A percentile compares a stretch with the other conserved stretches of the same genome.
Evolutionary conservation across 2,888 invertebrate genomes (phyloP).

Genomic region (Meteorus colon): DNA sequence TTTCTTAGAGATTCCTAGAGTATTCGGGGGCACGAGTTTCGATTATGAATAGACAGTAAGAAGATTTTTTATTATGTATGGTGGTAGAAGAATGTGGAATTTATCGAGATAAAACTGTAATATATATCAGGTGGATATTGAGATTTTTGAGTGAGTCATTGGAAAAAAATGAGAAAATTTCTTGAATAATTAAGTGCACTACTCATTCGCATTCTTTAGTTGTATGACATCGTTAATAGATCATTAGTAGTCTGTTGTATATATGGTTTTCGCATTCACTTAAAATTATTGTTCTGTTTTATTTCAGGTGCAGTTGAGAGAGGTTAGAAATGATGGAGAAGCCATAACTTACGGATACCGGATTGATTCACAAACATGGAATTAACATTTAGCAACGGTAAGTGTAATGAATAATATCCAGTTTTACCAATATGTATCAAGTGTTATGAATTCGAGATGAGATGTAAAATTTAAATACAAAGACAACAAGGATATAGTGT

Average conservation of each 20-base stretch:
- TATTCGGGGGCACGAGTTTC: slow-evolving; percentile 31
- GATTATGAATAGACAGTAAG: slow-evolving; percentile 21
- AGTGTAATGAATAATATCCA: slow-evolving; percentile 4
- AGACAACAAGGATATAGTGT: too few relatives aligned
- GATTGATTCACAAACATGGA: slow-evolving; percentile 50
- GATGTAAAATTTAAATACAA: too few relatives aligned
- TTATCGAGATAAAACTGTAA: not conserved
- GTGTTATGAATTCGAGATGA: too few relatives aligned
- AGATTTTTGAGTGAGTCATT: not conserved
- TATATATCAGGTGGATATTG: not conserved
- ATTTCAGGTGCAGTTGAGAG: slow-evolving; percentile 45
- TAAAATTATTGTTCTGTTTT: slow-evolving; percentile 25
- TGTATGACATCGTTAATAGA: slow-evolving; percentile 9
- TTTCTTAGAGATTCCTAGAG: slow-evolving; percentile 53
- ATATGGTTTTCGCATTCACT: not conserved
- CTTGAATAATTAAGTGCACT: not conserved
- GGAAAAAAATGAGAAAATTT: not conserved
- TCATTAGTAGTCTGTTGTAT: not conserved
- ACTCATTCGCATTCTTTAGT: slow-evolving; percentile 4
- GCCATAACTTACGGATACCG: slow-evolving; percentile 44
- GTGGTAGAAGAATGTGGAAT: not conserved
- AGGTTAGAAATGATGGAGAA: slow-evolving; percentile 31
- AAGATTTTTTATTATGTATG: not conserved
- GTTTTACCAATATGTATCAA: not conserved
- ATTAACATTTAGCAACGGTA: slow-evolving; percentile 50